Evolutionary conservation across 2,797 vertebrate genomes (phyloP), one percentile per base, ranked within the genome.

Genomic region (Hapalemur alaotrensis): DNA sequence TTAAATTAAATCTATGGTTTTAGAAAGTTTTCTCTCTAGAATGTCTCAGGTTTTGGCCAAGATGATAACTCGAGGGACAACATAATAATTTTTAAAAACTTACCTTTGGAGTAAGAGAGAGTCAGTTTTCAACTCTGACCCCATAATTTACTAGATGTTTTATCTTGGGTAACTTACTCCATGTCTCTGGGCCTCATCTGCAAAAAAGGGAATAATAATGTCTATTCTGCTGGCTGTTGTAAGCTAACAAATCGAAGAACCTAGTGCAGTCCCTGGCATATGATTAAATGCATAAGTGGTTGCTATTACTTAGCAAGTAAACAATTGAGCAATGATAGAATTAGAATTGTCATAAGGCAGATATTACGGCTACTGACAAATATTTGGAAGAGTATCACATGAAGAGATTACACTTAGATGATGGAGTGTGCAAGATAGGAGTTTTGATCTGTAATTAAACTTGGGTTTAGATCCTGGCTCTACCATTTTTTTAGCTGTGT

Each of bases 401-500:
- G 30, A 65, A 67, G 4, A 22, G 32, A 75, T 67, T 38, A 75
- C 41, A 38, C 32, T 67, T 25, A 65, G 43, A 32, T 46, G 32
- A 22, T 67, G 38, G 38, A 57, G 32, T 48, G 10, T 93, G 14
- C 46, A 72, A 73, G 32, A 7, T 61, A 30, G 63, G 35, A 81
- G 30, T 4, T 85, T 52, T 50, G 22, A 81, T 88, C 35, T 52
- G 18, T 28, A 75, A 13, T 32, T 65, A 54, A 61, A 84, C 38
- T 22, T 78, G 46, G 72, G 48, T 79, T n/a, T 97, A 95, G 76
- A 97, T 18, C 0, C 84, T 83, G 69, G 30, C 73, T 83, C 75
- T 75, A 38, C 38, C 82, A 76, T 48, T 91, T 69, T 69, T 30
- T 87, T 90, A 46, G 25, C 76, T 85, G 85, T 92, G 96, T 95